A percentile compares a stretch with the other conserved stretches of the same genome.
phyloP scores from a whole-genome alignment of 2,888 invertebrate genomes.

The Rhynchonema sp. region DNA sequence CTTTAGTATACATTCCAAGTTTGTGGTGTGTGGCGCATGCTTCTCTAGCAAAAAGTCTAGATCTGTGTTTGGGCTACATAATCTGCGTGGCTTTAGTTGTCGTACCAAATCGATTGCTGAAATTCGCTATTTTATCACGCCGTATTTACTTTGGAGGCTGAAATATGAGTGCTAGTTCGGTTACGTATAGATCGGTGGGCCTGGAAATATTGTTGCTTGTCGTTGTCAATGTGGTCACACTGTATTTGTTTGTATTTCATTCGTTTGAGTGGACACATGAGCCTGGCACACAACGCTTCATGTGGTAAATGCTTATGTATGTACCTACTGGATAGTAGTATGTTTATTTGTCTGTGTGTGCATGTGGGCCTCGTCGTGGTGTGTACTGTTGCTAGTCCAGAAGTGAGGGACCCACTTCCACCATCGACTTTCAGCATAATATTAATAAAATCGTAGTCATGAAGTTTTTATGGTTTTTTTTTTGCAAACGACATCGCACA shows the following conservation, averaged over 20 bases:
- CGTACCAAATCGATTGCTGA: conserved; percentile 64
- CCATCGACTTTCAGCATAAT: no score
- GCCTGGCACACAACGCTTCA: conserved; percentile 22
- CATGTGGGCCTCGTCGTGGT: no score
- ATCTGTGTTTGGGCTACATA: conserved; percentile 39
- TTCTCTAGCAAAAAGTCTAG: conserved; percentile 19
- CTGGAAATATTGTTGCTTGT: no score
- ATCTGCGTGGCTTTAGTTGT: conserved; percentile 44
- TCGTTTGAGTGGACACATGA: conserved; percentile 23
- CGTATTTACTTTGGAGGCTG: conserved; percentile 60
- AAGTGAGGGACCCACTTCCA: no score
- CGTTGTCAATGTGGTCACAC: conserved; percentile 12
- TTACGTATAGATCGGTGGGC: conserved; percentile 3
- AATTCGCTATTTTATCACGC: conserved; percentile 79
- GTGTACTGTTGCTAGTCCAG: no score
- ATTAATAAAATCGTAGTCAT: no score
- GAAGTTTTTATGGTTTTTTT: no score
- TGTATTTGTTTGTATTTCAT: conserved; percentile 18
- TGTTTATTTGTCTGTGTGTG: no score
- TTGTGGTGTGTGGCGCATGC: conserved; percentile 47
- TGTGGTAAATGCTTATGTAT: no score
- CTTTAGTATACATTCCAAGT: conserved; percentile 40
- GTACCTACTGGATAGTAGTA: no score
- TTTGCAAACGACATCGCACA: no score
- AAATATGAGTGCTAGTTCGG: conserved; percentile 27